phyloP scores from a whole-genome alignment of 2,888 invertebrate genomes.

The Mythimna albipuncta region DNA sequence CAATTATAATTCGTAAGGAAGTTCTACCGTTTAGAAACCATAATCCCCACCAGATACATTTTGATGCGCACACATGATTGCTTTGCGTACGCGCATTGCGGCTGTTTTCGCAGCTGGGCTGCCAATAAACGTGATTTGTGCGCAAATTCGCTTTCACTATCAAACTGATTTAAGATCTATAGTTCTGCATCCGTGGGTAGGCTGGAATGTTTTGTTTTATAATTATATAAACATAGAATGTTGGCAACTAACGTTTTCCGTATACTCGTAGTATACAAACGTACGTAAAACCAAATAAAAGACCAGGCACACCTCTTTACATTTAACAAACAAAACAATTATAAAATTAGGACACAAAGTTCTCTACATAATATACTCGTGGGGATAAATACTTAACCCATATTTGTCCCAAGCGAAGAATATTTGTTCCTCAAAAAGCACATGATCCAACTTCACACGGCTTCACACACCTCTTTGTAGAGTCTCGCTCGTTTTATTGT shows the following conservation, averaged over 20 bases:
- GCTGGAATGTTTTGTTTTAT: slow-evolving; percentile 40
- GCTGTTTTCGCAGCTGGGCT: slow-evolving; percentile 51
- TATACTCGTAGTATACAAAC: slow-evolving; percentile 44
- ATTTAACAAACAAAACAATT: background rate
- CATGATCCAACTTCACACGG: slow-evolving; percentile 27
- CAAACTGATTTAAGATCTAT: slow-evolving; percentile 52
- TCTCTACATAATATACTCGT: background rate
- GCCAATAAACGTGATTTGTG: slow-evolving; percentile 52
- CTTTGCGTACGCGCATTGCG: slow-evolving; percentile 7
- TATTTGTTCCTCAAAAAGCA: slow-evolving; percentile 23
- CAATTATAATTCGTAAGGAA: background rate
- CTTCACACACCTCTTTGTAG: slow-evolving; percentile 27
- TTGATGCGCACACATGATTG: background rate
- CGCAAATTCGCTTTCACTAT: slow-evolving; percentile 51
- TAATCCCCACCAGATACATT: slow-evolving; percentile 11
- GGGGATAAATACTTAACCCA: background rate
- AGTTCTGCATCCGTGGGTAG: slow-evolving; percentile 34
- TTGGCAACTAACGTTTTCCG: background rate
- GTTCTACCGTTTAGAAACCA: background rate
- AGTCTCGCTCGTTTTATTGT: slow-evolving; percentile 9
- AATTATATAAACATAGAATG: slow-evolving; percentile 19
- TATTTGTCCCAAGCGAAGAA: slow-evolving; percentile 10
- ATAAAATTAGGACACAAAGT: slow-evolving; percentile 6
- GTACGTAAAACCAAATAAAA: slow-evolving; percentile 7
- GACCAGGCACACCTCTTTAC: background rate